Percentiles rank a stretch among this genome's conserved stretches.
These are phyloP conservation scores for Nasua narica DNA, from an alignment of 2,797 vertebrate genomes.

Conservation along the genomic window DNA sequence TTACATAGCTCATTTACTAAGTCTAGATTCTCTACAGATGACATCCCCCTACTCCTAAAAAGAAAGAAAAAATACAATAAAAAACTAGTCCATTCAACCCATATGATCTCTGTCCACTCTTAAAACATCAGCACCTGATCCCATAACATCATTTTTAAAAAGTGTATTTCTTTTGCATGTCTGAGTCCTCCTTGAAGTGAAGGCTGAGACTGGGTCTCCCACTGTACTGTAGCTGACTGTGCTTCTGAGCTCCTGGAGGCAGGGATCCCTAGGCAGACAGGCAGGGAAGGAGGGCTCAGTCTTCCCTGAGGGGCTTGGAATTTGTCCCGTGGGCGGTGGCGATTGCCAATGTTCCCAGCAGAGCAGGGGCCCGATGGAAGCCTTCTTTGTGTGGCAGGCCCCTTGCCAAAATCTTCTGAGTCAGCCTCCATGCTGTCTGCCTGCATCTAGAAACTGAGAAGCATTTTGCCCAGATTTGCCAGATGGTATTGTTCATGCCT, in stretches of 20 bases:
- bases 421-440: not conserved
- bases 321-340: not conserved
- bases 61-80: not conserved
- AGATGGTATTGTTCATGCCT: not conserved
- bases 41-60: not conserved
- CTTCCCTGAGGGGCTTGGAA: not conserved
- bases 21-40: not conserved
- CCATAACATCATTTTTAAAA: not conserved
- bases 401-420: not conserved
- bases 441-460: not conserved
- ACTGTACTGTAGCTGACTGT: not conserved
- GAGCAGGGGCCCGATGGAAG: not conserved
- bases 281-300: not conserved
- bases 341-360: accelerated
- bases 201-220: not conserved
- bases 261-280: not conserved
- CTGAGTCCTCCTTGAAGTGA: not conserved
- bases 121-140: not conserved
- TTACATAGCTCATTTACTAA: not conserved
- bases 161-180: not conserved
- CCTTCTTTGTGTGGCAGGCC: not conserved
- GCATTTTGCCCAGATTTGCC: not conserved
- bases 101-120: not conserved
- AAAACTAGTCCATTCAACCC: not conserved
- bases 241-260: not conserved